Evolutionary conservation across 2,888 invertebrate species (phyloP).

Genomic region (Prosapia bicincta): DNA sequence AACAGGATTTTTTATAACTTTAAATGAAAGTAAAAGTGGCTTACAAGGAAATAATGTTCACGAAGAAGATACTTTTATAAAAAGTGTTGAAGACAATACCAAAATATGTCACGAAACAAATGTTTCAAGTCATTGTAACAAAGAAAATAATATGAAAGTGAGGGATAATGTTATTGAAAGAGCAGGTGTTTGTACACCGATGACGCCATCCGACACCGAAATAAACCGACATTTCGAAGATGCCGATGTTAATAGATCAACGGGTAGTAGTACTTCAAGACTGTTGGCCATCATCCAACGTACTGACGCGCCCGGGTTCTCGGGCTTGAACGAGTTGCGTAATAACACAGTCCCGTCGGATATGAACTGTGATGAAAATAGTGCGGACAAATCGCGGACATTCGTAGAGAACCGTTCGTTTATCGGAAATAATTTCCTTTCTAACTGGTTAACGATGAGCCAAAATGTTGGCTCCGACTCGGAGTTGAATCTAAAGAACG

Average conservation of each 20-base stretch:
- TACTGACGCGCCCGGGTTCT: constrained; percentile 8
- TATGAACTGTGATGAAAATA: constrained; percentile 17
- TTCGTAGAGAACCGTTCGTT: background rate
- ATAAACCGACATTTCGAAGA: constrained; percentile 18
- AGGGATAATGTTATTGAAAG: constrained; percentile 19
- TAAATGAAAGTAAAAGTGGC: background rate
- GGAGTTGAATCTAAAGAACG: background rate
- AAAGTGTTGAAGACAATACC: background rate
- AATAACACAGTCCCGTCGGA: constrained; percentile 16
- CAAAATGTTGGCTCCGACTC: background rate
- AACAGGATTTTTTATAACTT: background rate
- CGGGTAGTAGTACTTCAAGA: constrained; percentile 43
- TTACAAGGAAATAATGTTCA: background rate
- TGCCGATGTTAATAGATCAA: constrained; percentile 20
- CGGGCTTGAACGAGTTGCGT: constrained; percentile 2
- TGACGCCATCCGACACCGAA: constrained; percentile 22
- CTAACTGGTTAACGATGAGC: constrained; percentile 23
- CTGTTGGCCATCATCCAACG: constrained; percentile 58
- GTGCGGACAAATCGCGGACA: background rate
- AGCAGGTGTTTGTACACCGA: constrained; percentile 14
- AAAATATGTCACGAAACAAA: background rate
- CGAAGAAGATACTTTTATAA: background rate
- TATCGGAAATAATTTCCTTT: constrained; percentile 13
- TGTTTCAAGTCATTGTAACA: background rate
- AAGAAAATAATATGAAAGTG: background rate